Base-by-base conservation (phyloP, 2,797 vertebrate genomes). In the Morus bassanus region DNA sequence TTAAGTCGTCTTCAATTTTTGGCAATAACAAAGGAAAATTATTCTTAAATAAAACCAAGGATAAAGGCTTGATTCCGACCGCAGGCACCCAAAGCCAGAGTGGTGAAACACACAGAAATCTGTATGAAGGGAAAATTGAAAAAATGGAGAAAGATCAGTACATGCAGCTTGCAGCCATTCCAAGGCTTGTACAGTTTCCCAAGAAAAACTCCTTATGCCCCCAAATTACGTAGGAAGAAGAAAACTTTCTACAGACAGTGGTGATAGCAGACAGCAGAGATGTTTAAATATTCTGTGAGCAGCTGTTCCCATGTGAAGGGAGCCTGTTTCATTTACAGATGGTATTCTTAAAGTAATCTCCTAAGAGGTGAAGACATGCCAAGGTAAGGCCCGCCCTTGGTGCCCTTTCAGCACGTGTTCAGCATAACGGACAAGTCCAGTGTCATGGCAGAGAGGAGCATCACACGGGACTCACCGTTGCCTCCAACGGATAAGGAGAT, bases 21-120 rank as follows among this genome's bases (percentile, higher is more conserved):
- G 95, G 94, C 87, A 93, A 97, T 96, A 97, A 98, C 94, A 98
- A 97, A 95, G 97, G 97, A 94, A 97, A 97, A 96, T 89, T 24
- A 69, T 91, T 88, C 89, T 95, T 88, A 72, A 97, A 89, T 96
- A 96, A 96, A 94, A 91, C 60, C 63, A 45, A 91, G 95, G 75
- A 41, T 80, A 51, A 94, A 89, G 75, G 75, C 90, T 85, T 35
- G 18, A 7, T 86, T 95, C 89, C 96, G 88, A 28, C 41, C 6
- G 1, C 91, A 95, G 78, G 72, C 72, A 89, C 72, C 86, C 68
- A 59, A 35, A 5, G 90, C 92, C 96, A 97, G 91, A 78, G 86
- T 27, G 92, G 94, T 89, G 94, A 97, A 97, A 64, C 86, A 74
- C 86, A 83, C 35, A 59, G 45, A 94, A 84, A 68, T 80, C 72